Evolutionary conservation across 2,888 invertebrate species (phyloP), one percentile per base, ranked within the genome.

Genomic region (Hirudinaria manillensis): DNA sequence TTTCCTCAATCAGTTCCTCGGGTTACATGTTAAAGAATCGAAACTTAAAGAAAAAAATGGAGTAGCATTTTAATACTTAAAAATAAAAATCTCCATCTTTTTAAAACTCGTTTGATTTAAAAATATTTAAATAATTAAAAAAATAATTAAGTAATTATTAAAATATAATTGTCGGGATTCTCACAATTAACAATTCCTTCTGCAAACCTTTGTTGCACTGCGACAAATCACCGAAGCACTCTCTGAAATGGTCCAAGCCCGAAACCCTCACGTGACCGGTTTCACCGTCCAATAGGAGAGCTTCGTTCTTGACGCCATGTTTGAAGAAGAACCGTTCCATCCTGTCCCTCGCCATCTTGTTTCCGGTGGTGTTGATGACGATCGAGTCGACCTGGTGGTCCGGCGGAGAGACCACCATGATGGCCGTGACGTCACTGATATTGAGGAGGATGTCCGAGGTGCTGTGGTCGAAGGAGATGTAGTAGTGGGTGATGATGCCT

Each of bases 151-250:
- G n/a, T n/a, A n/a, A n/a, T n/a, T n/a, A n/a, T n/a, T n/a, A n/a
- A n/a, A n/a, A n/a, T n/a, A n/a, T n/a, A n/a, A n/a, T n/a, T n/a
- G n/a, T n/a, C n/a, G n/a, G n/a, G n/a, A n/a, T n/a, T n/a, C n/a
- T n/a, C n/a, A n/a, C n/a, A n/a, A n/a, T n/a, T 38, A 38, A 38
- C 10, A 38, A 38, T 10, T n/a, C 38, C 38, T 6, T 10, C 38
- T 10, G 53, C 24, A 4, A 2, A 72, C 72, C 72, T 72, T 72
- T 72, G 55, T 61, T 16, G 53, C 72, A 72, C 32, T 56, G 24
- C n/a, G 53, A 45, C 27, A 72, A 72, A 53, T 72, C 53, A 3
- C 72, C 72, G 32, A 72, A 72, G 27, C 72, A 72, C 32, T 72
- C 72, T 6, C 34, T 55, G 32, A 38, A 61, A 24, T 53, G 65